phyloP scores from a whole-genome alignment of 2,797 vertebrate species.

The Manis crassicaudata region DNA sequence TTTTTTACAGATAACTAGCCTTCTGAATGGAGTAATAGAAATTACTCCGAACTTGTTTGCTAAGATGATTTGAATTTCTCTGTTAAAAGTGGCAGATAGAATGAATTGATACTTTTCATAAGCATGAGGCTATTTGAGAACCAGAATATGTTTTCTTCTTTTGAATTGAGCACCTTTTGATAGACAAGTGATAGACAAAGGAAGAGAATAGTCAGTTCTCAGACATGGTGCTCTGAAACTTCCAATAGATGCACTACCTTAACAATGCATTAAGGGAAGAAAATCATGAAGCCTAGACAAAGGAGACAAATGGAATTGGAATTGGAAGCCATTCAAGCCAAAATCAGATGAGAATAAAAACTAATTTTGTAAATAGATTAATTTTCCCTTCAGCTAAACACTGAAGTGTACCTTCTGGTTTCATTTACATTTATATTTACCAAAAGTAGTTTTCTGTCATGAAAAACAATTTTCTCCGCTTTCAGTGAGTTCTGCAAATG shows the following conservation, averaged over 20 bases:
- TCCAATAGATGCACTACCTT: background rate
- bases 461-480: slow-evolving; percentile 38
- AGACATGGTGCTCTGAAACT: background rate
- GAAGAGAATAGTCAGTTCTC: background rate
- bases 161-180: background rate
- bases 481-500: slow-evolving; percentile 57
- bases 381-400: slow-evolving; percentile 37
- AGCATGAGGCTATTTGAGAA: background rate
- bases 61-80: background rate
- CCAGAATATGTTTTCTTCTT: background rate
- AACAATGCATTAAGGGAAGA: background rate
- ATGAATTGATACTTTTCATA: background rate
- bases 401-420: slow-evolving; percentile 48
- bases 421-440: slow-evolving; percentile 61
- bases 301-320: background rate
- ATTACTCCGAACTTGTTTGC: background rate
- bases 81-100: background rate
- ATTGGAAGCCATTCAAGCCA: slow-evolving; percentile 44
- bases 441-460: slow-evolving; percentile 56
- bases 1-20: background rate
- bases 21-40: background rate
- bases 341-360: slow-evolving; percentile 48
- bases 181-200: background rate
- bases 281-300: background rate
- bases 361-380: slow-evolving; percentile 49